Conservation (phyloP, 1,140 invertebrate genomes). For the Papilio glaucus region DNA sequence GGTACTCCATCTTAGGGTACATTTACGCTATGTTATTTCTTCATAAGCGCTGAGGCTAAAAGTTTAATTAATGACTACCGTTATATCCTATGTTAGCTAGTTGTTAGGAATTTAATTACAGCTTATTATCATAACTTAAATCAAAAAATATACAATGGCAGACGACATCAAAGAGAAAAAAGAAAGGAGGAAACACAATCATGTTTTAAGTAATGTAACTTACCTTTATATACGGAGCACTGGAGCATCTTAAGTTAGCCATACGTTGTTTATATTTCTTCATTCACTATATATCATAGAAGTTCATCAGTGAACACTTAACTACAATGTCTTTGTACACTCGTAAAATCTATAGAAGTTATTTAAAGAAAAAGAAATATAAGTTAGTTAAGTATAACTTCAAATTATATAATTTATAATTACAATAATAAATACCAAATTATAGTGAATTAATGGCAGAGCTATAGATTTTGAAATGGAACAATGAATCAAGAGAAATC, state of each 20-base stretch:
- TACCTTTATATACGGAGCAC: conserved; percentile 56
- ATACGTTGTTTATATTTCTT: conserved; percentile 45
- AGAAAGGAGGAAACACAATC: too few species aligned
- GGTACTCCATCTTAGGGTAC: too few species aligned
- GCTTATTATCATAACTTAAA: background rate
- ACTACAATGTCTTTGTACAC: conserved; percentile 30
- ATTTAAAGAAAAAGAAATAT: background rate
- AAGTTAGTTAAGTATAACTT: background rate
- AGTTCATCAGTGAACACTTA: conserved; percentile 3
- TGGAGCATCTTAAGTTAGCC: conserved; percentile 63
- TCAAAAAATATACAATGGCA: too few species aligned
- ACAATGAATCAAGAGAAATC: conserved; percentile 46
- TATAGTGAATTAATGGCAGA: conserved; percentile 38
- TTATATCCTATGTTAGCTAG: too few species aligned
- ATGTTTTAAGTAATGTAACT: too few species aligned
- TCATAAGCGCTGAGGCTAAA: too few species aligned
- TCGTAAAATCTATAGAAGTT: background rate
- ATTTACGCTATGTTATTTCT: too few species aligned
- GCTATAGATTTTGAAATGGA: conserved; percentile 30
- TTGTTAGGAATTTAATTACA: too few species aligned
- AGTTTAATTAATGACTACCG: too few species aligned
- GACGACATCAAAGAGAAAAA: too few species aligned
- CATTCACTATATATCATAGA: conserved; percentile 41
- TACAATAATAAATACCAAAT: conserved; percentile 27
- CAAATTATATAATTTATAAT: background rate